phyloP scores from a whole-genome alignment of 1,140 invertebrate genomes.

The Adelges cooleyi region DNA sequence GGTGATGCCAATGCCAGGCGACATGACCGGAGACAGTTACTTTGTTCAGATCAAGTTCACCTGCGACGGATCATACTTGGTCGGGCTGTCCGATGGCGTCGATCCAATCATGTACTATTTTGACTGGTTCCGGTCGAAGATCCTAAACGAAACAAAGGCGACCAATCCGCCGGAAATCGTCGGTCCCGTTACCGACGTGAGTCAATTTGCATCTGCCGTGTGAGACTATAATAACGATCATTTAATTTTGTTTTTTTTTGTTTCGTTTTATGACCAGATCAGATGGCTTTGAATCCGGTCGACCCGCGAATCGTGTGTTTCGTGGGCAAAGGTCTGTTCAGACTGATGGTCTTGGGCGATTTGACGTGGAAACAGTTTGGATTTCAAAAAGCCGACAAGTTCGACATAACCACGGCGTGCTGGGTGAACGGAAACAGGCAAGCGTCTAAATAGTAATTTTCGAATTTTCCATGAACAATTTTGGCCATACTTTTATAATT shows the following conservation, averaged over 20 bases:
- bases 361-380: constrained; percentile 67
- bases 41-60: constrained; percentile 65
- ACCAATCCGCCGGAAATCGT: constrained; percentile 47
- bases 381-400: constrained; percentile 65
- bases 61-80: constrained; percentile 62
- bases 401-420: constrained; percentile 53
- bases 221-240: too few relatives aligned
- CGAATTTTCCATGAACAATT: too few relatives aligned
- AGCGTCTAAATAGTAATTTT: too few relatives aligned
- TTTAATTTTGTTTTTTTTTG: too few relatives aligned
- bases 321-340: constrained; percentile 58
- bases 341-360: constrained; percentile 63
- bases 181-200: constrained; percentile 39
- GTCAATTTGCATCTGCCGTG: neutral
- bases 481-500: too few relatives aligned
- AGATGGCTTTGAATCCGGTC: constrained; percentile 58
- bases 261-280: neutral
- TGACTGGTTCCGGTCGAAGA: constrained; percentile 70
- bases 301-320: constrained; percentile 64
- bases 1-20: constrained; percentile 46
- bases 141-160: constrained; percentile 60
- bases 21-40: constrained; percentile 43
- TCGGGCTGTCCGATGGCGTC: constrained; percentile 61
- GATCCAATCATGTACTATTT: constrained; percentile 71
- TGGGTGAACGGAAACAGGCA: constrained; percentile 56